Evolutionary conservation across 2,797 vertebrate species (phyloP).

Genomic region (Alcedo quadribrachys): DNA sequence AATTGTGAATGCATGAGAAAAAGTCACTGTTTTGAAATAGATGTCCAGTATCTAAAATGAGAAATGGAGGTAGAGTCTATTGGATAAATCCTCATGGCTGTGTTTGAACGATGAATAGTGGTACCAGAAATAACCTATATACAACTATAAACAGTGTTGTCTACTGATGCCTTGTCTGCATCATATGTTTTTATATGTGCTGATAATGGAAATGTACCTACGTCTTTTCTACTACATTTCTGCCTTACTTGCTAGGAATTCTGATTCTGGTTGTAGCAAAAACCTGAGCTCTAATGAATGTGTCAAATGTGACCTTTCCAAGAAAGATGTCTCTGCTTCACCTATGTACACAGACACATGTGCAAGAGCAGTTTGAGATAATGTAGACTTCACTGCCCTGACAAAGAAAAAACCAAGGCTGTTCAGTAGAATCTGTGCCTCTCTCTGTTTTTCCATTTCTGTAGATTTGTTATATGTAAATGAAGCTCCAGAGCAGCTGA

Average conservation of each 20-base stretch:
- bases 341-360: neutral
- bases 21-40: neutral
- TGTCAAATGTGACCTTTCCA: neutral
- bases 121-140: neutral
- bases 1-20: neutral
- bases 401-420: neutral
- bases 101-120: neutral
- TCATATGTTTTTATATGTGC: neutral
- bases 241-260: neutral
- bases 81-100: neutral
- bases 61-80: neutral
- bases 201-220: fast-evolving
- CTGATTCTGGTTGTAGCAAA: neutral
- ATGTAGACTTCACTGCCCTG: neutral
- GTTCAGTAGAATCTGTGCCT: neutral
- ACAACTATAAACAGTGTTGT: neutral
- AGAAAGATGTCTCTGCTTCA: neutral
- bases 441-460: neutral
- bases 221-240: neutral
- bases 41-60: neutral
- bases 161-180: neutral
- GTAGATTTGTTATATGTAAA: neutral
- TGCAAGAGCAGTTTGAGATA: neutral
- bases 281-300: neutral
- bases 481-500: neutral